phyloP scores from a whole-genome alignment of 2,113 vertebrate genomes.

The Thinocorus orbignyianus region DNA sequence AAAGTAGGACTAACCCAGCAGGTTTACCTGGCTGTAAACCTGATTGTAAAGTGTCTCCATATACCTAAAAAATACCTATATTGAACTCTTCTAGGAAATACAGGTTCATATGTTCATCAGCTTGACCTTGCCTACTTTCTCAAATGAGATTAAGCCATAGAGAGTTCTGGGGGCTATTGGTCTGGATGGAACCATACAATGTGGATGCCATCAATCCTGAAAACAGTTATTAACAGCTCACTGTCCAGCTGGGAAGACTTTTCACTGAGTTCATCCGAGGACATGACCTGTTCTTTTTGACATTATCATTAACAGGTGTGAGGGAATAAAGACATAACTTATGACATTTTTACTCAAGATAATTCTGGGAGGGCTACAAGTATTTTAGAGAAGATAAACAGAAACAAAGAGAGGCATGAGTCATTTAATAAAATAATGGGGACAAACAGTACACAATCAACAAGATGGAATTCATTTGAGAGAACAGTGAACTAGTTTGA shows the following conservation, averaged over 20 bases:
- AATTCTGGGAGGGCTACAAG: background rate
- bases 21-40: background rate
- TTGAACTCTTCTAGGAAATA: background rate
- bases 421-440: background rate
- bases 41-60: background rate
- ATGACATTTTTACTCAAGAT: background rate
- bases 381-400: background rate
- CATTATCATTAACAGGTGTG: background rate
- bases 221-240: background rate
- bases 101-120: background rate
- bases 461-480: background rate
- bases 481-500: background rate
- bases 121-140: background rate
- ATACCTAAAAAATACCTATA: background rate
- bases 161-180: background rate
- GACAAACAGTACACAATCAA: background rate
- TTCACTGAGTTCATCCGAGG: background rate
- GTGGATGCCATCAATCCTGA: background rate
- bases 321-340: background rate
- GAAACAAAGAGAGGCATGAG: background rate
- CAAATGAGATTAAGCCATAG: background rate
- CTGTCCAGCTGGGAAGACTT: background rate
- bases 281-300: background rate
- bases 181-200: background rate
- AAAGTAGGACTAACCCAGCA: background rate